Evolutionary conservation across 2,888 invertebrate species (phyloP).

Genomic region (Agrotis segetum): DNA sequence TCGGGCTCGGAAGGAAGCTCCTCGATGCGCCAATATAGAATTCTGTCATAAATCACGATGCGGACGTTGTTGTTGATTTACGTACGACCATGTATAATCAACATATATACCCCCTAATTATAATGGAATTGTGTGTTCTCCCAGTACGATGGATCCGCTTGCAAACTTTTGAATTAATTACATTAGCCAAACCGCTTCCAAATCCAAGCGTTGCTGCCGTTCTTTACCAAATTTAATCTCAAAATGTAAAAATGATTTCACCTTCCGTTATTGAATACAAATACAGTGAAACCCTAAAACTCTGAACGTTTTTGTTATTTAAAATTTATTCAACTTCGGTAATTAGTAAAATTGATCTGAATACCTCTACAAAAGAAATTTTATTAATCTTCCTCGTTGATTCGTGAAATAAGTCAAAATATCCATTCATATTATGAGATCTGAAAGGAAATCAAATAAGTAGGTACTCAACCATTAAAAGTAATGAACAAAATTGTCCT

Average conservation of each 20-base stretch:
- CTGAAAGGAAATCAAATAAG: conserved; percentile 58
- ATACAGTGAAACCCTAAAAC: conserved; percentile 41
- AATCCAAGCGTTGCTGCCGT: conserved; percentile 43
- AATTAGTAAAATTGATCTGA: conserved; percentile 71
- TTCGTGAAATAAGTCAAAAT: conserved; percentile 65
- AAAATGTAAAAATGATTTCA: conserved; percentile 54
- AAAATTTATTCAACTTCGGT: conserved; percentile 71
- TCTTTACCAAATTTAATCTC: conserved; percentile 51
- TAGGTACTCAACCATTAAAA: conserved; percentile 57
- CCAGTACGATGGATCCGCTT: conserved; percentile 41
- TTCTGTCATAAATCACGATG: conserved; percentile 77
- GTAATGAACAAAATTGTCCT: conserved; percentile 59
- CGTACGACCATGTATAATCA: conserved; percentile 72
- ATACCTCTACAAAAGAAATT: conserved; percentile 65
- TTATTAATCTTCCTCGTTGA: conserved; percentile 66
- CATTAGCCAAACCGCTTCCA: conserved; percentile 45
- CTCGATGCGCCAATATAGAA: conserved; percentile 79
- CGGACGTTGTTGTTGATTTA: conserved; percentile 80
- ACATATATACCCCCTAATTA: conserved; percentile 64
- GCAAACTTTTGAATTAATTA: conserved; percentile 52
- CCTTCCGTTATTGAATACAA: conserved; percentile 62
- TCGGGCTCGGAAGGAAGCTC: conserved; percentile 77
- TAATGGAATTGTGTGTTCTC: conserved; percentile 47
- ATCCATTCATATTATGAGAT: conserved; percentile 59
- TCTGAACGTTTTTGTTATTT: conserved; percentile 66